phyloP scores from a whole-genome alignment of 92 coral and sea anemone species.

The Phenganax stokvisi region DNA sequence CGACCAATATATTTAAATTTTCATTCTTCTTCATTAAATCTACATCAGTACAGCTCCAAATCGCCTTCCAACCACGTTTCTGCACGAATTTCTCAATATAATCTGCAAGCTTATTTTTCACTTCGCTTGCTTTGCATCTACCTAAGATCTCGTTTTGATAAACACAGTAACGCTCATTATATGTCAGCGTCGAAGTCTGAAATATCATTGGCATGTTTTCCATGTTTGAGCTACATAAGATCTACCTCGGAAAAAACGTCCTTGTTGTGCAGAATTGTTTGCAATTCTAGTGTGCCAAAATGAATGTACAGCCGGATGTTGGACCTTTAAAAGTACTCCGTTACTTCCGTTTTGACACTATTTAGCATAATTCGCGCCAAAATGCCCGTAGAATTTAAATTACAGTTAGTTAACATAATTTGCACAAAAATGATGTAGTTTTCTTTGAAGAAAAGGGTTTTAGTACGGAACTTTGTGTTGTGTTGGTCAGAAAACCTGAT shows the following conservation, averaged over 20 bases:
- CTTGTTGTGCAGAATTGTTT: background rate
- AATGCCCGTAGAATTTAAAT: no score
- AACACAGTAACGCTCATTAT: slow-evolving; percentile 66
- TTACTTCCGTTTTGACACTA: no score
- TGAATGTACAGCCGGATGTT: no score
- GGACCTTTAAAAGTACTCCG: no score
- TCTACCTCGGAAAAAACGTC: background rate
- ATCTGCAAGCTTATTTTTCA: slow-evolving; percentile 56
- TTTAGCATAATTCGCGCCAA: no score
- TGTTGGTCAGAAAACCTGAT: no score
- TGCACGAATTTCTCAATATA: slow-evolving; percentile 67
- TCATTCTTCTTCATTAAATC: slow-evolving; percentile 45
- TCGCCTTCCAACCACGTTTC: slow-evolving; percentile 71
- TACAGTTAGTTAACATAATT: no score
- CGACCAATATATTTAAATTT: slow-evolving; percentile 70
- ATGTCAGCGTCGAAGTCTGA: slow-evolving; percentile 64
- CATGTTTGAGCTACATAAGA: background rate
- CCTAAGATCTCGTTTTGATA: slow-evolving; percentile 66
- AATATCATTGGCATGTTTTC: slow-evolving; percentile 69
- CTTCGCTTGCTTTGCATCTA: slow-evolving; percentile 59
- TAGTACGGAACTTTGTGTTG: no score
- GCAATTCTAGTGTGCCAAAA: background rate
- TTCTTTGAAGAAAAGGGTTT: no score
- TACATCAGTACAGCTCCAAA: slow-evolving; percentile 68
- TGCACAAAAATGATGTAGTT: no score